phyloP scores from a whole-genome alignment of 2,888 invertebrate genomes.

The Cephus spinipes region DNA sequence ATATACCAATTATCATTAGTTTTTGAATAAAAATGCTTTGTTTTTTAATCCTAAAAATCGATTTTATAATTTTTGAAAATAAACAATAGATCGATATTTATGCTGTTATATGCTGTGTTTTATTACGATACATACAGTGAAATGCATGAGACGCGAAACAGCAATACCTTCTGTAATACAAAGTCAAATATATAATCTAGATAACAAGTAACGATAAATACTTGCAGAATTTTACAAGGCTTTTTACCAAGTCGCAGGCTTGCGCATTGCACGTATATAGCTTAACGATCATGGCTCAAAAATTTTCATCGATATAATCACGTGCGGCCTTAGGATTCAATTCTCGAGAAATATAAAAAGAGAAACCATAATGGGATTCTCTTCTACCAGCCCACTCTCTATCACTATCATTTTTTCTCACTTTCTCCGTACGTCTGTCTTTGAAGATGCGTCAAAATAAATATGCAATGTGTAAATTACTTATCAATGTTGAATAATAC shows the following conservation, averaged over 20 bases:
- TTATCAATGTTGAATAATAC: background rate
- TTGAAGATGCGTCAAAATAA: background rate
- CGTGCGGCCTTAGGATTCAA: background rate
- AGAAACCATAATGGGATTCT: background rate
- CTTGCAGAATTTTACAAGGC: constrained; percentile 8
- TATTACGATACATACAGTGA: constrained; percentile 43
- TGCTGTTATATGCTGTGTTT: constrained; percentile 26
- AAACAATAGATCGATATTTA: background rate
- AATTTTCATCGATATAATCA: background rate
- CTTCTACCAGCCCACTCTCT: background rate
- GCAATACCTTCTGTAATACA: constrained; percentile 32
- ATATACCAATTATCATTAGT: background rate
- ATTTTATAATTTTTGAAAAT: background rate
- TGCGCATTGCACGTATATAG: background rate
- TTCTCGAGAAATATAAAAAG: background rate
- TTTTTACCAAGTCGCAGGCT: background rate
- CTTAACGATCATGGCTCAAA: background rate
- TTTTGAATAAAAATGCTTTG: background rate
- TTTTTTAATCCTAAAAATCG: background rate
- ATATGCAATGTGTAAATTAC: constrained; percentile 30
- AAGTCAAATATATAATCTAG: constrained; percentile 31
- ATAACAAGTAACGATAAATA: constrained; percentile 42
- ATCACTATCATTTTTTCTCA: background rate
- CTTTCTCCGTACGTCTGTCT: background rate
- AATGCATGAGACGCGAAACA: constrained; percentile 41